Base-by-base conservation (phyloP, 2,797 vertebrate genomes). In the Ptychadena robeensis region DNA sequence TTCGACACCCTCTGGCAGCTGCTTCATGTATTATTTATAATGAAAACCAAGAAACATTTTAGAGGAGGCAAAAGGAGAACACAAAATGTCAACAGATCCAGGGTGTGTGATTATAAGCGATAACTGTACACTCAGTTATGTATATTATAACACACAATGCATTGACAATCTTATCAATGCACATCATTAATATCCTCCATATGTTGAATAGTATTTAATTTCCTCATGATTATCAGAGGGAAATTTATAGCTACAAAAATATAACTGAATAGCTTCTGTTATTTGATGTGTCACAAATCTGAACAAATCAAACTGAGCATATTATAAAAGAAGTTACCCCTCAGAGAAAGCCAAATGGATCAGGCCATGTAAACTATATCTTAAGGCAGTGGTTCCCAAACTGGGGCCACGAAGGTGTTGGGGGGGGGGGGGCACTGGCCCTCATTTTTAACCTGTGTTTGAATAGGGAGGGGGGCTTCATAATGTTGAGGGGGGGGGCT, bases 1-100 rank as follows among this genome's bases (percentile, higher is more conserved):
- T 73, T 57, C 35, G 79, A 32, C 44, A 83, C 28, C 53, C 28
- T 11, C 61, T 61, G n/a, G 68, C 82, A 73, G 69, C 68, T 79
- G 75, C 67, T 63, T 38, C 59, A 72, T 76, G 35, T 38, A 83
- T 72, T 83, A 78, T 83, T 78, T 66, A 71, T 77, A 38, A 71
- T 82, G 63, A 65, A 76, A 77, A 32, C n/a, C 38, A 32, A 82
- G 28, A 35, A 38, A 76, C 73, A 82, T 72, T 82, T 32, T 65
- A 77, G 35, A n/a, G 57, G 44, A 65, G 31, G 4, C 74, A 78
- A 82, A 78, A 64, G 14, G 74, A 78, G 53, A 53, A 66, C 67
- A 78, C 61, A 78, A 65, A n/a, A 65, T 64, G 48, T 74, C 63
- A 75, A 70, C 66, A 76, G 65, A 70, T 14, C 40, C 28, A 61